Evolutionary conservation across 1,140 invertebrate genomes (phyloP).

Genomic region (Dysdera silvatica): DNA sequence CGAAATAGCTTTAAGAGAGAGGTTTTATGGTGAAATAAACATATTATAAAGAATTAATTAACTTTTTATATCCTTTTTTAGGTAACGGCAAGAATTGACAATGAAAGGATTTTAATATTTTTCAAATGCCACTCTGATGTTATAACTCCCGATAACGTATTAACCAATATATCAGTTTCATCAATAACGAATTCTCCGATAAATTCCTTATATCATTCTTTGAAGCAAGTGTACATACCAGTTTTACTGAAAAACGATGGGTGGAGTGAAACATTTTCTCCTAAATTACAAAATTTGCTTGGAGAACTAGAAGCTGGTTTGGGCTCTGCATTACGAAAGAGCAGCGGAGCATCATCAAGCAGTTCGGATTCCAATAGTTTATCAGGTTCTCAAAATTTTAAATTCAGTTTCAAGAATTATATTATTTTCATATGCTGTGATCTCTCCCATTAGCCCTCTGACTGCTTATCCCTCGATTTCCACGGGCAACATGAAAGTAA

Average conservation of each 20-base stretch:
- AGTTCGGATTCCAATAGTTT: no score
- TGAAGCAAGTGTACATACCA: conserved; percentile 48
- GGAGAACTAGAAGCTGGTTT: conserved; percentile 49
- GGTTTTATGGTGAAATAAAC: no score
- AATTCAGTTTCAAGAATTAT: no score
- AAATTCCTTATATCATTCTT: conserved; percentile 49
- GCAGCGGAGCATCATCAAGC: no score
- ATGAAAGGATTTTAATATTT: conserved; percentile 48
- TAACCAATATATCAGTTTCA: conserved; percentile 48
- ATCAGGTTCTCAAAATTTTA: no score
- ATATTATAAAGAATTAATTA: no score
- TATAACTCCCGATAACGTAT: conserved; percentile 51
- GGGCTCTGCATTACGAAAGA: conserved; percentile 44
- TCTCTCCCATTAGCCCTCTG: no score
- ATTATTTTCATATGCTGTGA: no score
- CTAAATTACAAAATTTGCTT: conserved; percentile 49
- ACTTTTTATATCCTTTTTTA: no score
- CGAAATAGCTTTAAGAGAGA: no score
- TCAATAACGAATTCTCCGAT: conserved; percentile 53
- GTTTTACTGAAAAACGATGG: conserved; percentile 49
- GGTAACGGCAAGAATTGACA: conserved; percentile 41
- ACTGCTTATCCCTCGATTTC: no score
- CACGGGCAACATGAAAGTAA: no score
- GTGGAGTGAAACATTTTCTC: conserved; percentile 48
- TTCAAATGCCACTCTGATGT: conserved; percentile 51